Percentiles rank a stretch among this genome's conserved stretches.
These are phyloP conservation scores for Dicrostonyx torquatus DNA, from an alignment of 2,797 vertebrate genomes.

Conservation along the genomic window DNA sequence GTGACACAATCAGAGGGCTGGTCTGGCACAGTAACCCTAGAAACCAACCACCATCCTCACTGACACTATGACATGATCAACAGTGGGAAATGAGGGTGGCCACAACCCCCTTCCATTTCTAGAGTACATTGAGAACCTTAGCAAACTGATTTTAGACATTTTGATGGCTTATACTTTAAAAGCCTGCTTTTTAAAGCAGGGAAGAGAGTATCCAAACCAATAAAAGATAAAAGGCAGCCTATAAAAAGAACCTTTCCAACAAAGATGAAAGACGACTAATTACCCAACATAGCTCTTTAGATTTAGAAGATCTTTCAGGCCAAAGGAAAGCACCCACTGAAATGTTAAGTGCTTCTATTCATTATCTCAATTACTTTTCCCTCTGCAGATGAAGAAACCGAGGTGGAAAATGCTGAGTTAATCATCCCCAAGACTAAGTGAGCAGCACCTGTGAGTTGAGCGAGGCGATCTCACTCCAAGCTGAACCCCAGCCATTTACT, in stretches of 20 bases:
- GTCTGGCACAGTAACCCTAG: background rate
- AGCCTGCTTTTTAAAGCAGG: constrained; percentile 24
- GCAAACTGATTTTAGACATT: constrained; percentile 23
- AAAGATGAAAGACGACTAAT: constrained; percentile 39
- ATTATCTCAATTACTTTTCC: background rate
- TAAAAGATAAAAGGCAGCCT: constrained; percentile 48
- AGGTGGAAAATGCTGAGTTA: background rate
- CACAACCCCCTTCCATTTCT: background rate
- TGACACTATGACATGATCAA: background rate
- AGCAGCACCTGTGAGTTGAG: background rate
- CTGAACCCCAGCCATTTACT: background rate
- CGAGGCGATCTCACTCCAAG: background rate
- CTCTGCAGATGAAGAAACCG: background rate
- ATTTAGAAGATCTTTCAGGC: constrained; percentile 10
- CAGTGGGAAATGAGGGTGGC: background rate
- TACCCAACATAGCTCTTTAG: background rate
- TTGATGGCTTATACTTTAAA: background rate
- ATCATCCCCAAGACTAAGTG: background rate
- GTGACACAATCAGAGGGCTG: background rate
- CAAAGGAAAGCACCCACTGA: background rate
- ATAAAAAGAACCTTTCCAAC: constrained; percentile 1
- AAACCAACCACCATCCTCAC: background rate
- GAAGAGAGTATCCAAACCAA: background rate
- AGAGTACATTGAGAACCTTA: background rate
- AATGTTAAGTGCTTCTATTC: background rate